Conservation (phyloP, 2,888 invertebrate species). For the Eulithis prunata region DNA sequence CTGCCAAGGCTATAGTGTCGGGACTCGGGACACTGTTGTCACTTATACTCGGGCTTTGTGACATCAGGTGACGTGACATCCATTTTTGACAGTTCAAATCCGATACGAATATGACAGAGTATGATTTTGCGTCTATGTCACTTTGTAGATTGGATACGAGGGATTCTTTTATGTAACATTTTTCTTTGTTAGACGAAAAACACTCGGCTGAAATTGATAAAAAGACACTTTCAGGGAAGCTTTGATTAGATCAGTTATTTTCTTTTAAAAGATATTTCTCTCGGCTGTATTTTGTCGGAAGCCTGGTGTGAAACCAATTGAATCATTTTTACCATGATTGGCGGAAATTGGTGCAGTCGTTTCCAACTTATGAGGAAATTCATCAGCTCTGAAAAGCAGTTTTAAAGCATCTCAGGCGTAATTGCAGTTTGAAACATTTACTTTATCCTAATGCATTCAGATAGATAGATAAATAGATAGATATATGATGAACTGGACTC, state of each 20-base stretch:
- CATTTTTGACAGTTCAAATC: conserved; percentile 33
- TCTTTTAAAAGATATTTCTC: neutral
- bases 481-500: too few relatives aligned
- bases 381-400: too few relatives aligned
- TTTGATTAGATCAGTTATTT: neutral
- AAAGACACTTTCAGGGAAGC: conserved; percentile 7
- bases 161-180: conserved; percentile 6
- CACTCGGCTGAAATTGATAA: conserved; percentile 15
- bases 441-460: too few relatives aligned
- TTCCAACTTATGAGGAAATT: too few relatives aligned
- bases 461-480: too few relatives aligned
- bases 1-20: conserved; percentile 43
- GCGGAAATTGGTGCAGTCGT: too few relatives aligned
- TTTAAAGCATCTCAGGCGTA: too few relatives aligned
- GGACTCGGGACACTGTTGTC: conserved; percentile 33
- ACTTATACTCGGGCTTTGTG: conserved; percentile 1
- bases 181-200: conserved; percentile 11
- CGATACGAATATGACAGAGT: conserved; percentile 11
- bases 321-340: neutral
- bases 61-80: conserved; percentile 14
- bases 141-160: conserved; percentile 16
- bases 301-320: neutral
- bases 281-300: neutral
- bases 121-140: conserved; percentile 15
- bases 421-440: too few relatives aligned